Conservation (phyloP, 2,113 vertebrate species). For the Laterallus jamaicensis region DNA sequence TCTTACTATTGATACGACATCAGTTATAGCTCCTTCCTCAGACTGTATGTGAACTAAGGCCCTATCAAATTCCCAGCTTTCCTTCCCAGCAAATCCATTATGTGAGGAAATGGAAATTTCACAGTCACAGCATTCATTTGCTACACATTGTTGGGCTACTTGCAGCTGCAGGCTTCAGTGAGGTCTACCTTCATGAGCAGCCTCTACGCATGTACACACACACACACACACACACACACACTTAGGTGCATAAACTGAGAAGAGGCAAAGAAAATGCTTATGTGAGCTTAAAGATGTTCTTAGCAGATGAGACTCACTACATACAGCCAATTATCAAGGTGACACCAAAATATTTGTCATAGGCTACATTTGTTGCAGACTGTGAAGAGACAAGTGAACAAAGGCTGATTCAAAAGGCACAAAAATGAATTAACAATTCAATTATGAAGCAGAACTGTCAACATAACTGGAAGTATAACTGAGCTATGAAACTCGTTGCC, state of each 20-base stretch:
- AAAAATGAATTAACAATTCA: background rate
- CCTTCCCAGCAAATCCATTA: background rate
- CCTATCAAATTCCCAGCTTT: background rate
- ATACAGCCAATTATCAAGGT: background rate
- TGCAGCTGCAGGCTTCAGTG: background rate
- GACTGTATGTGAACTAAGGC: background rate
- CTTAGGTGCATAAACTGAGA: background rate
- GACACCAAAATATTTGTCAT: background rate
- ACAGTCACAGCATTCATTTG: background rate
- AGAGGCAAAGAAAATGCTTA: background rate
- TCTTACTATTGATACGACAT: background rate
- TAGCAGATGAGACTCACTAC: background rate
- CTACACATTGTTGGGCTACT: background rate
- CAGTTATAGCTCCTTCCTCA: background rate
- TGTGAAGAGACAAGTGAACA: background rate
- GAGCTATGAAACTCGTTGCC: background rate
- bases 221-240: too few relatives aligned
- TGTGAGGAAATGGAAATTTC: constrained; percentile 26
- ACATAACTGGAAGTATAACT: background rate
- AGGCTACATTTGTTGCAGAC: background rate
- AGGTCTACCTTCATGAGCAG: background rate
- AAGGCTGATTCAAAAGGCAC: background rate
- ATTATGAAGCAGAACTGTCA: background rate
- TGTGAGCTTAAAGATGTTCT: background rate
- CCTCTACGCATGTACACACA: background rate